Base-by-base conservation (phyloP, 2,797 vertebrate species). In the Cyclura pinguis region DNA sequence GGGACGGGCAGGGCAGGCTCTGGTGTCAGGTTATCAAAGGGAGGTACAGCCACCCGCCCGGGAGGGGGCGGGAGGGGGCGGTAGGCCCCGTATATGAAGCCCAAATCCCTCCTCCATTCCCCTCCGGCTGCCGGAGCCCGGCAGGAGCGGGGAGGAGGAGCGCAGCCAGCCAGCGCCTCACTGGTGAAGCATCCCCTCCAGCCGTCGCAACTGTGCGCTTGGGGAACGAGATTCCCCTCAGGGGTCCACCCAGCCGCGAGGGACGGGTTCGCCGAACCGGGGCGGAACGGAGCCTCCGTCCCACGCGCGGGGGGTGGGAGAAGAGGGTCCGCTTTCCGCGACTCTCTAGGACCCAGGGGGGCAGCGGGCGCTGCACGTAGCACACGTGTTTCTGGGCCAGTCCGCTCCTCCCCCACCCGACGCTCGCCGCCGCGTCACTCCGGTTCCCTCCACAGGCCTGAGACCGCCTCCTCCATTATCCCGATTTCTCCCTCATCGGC, bases 351-450 rank as follows among this genome's bases (percentile, higher is more conserved):
- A 90, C 91, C 91, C 80, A 77, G 90, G 89, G 69, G 89, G 85
- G 94, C 67, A 74, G 93, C 93, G 77, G 35, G 92, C 85, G 62
- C 94, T 24, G 96, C 96, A 97, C 96, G 96, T 96, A 97, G 94
- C 96, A 94, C 96, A 97, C 57, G 47, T 64, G n/a, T 85, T 88
- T 81, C 76, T 84, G 59, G 89, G 72, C 50, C 76, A 59, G 64
- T 22, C 81, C 16, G 59, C 73, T 85, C 81, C 69, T 73, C 74
- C 72, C 69, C 57, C 57, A 50, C 3, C 32, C 42, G 42, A 3
- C 42, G 42, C 42, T 42, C 42, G 77, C 72, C 74, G 78, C 27
- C 80, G 35, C 69, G 57, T 24, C 32, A 9, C 24, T 77, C 89
- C 12, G n/a, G 6, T 42, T 84, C 20, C 10, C 82, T 62, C 32